These are phyloP conservation scores for Balaenoptera acutorostrata DNA, from an alignment of 2,113 vertebrate species.

Conservation along the genomic window DNA sequence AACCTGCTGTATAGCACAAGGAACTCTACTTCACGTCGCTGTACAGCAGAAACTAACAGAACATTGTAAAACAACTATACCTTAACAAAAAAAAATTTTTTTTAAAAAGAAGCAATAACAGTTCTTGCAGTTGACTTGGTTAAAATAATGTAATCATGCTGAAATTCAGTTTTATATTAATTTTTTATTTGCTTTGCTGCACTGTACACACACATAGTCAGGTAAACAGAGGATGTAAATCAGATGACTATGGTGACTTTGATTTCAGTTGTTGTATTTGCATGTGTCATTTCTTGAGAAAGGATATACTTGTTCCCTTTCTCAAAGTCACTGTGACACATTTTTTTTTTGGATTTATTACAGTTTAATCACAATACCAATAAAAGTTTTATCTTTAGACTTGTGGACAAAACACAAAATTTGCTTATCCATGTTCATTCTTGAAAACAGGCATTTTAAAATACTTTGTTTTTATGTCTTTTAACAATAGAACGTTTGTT, in stretches of 20 bases:
- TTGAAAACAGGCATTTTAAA: neutral
- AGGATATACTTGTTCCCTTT: neutral
- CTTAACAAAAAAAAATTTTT: too few relatives aligned
- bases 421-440: conserved; percentile 4
- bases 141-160: neutral
- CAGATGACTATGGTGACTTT: neutral
- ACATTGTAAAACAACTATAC: too few relatives aligned
- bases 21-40: too few relatives aligned
- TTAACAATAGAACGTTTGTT: conserved; percentile 10
- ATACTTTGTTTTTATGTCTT: neutral
- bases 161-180: neutral
- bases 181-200: neutral
- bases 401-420: neutral
- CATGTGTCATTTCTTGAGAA: neutral
- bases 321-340: neutral
- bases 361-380: neutral
- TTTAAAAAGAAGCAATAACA: neutral
- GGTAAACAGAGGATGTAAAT: neutral
- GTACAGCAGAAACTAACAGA: too few relatives aligned
- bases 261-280: neutral
- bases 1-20: too few relatives aligned
- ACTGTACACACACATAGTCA: neutral
- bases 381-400: neutral
- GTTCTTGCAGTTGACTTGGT: neutral
- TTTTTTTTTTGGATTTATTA: neutral